These are phyloP conservation scores for Scatophagus argus DNA, from an alignment of 2,113 vertebrate species.

Conservation along the genomic window DNA sequence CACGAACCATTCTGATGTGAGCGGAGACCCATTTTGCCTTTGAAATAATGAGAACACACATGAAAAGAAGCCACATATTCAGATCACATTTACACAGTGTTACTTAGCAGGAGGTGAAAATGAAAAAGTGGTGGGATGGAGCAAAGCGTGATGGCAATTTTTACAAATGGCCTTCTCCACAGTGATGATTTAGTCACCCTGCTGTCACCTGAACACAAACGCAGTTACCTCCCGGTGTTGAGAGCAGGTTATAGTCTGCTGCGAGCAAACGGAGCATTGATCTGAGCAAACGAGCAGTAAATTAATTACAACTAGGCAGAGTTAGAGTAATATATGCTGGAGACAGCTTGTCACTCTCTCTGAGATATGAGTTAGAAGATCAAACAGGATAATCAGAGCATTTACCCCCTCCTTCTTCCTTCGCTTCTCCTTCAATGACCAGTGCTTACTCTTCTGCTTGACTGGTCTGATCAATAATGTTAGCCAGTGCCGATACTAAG, in stretches of 20 bases:
- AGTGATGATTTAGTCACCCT: background rate
- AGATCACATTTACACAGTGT: background rate
- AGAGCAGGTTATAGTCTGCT: slow-evolving; percentile 40
- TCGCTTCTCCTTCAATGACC: slow-evolving; percentile 53
- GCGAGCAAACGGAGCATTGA: slow-evolving; percentile 67
- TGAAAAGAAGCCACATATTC: background rate
- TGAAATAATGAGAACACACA: background rate
- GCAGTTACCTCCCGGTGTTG: slow-evolving; percentile 28
- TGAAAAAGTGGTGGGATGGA: background rate
- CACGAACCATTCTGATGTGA: background rate
- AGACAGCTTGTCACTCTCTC: slow-evolving; percentile 65
- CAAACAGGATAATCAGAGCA: slow-evolving; percentile 57
- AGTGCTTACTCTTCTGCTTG: slow-evolving; percentile 41
- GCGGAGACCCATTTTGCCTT: slow-evolving; percentile 12
- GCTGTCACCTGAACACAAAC: slow-evolving; percentile 14
- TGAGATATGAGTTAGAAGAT: slow-evolving; percentile 64
- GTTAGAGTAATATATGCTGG: slow-evolving; percentile 67
- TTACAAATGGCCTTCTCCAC: background rate
- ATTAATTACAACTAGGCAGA: slow-evolving; percentile 77
- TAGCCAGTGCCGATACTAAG: slow-evolving; percentile 53
- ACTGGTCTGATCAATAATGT: slow-evolving; percentile 71
- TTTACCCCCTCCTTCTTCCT: slow-evolving; percentile 36
- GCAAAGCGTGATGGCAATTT: background rate
- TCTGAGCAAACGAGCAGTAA: slow-evolving; percentile 73
- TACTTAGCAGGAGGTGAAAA: background rate